A percentile compares a stretch with the other conserved stretches of the same genome.
Conservation (phyloP, 2,113 vertebrate species). For the Sinosuthora webbiana region DNA sequence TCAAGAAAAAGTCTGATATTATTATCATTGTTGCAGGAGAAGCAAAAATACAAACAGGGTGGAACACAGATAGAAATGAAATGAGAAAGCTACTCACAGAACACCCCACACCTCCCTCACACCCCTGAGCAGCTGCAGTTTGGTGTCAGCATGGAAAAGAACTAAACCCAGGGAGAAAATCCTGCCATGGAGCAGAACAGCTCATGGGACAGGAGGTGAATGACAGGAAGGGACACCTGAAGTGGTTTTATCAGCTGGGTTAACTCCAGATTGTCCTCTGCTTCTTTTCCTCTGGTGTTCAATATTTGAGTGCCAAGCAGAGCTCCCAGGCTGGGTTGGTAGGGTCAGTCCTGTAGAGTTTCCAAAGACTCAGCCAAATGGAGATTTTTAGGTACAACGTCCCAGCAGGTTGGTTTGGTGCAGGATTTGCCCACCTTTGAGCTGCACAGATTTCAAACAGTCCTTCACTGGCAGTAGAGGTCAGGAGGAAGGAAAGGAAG, state of each 20-base stretch:
- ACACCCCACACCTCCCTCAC: background rate
- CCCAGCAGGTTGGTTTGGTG: background rate
- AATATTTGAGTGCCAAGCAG: background rate
- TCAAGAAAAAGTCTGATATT: background rate
- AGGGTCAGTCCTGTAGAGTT: background rate
- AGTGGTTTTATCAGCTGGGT: background rate
- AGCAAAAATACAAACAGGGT: background rate
- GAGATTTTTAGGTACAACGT: accelerated
- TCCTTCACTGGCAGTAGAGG: background rate
- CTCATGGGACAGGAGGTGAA: background rate
- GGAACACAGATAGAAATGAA: background rate
- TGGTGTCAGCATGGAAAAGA: background rate
- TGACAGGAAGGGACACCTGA: background rate
- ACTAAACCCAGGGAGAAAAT: background rate
- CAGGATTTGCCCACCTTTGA: background rate
- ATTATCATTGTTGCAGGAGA: background rate
- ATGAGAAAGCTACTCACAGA: background rate
- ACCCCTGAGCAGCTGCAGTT: background rate
- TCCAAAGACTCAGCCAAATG: background rate
- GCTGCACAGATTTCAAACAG: background rate
- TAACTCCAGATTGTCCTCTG: background rate
- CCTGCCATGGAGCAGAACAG: background rate
- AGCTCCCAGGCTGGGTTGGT: background rate
- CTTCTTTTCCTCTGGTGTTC: background rate
- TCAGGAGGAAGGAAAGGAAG: background rate